Evolutionary conservation across 2,113 vertebrate genomes (phyloP), one percentile per base, ranked within the genome.

Genomic region (Myotis lucifugus): DNA sequence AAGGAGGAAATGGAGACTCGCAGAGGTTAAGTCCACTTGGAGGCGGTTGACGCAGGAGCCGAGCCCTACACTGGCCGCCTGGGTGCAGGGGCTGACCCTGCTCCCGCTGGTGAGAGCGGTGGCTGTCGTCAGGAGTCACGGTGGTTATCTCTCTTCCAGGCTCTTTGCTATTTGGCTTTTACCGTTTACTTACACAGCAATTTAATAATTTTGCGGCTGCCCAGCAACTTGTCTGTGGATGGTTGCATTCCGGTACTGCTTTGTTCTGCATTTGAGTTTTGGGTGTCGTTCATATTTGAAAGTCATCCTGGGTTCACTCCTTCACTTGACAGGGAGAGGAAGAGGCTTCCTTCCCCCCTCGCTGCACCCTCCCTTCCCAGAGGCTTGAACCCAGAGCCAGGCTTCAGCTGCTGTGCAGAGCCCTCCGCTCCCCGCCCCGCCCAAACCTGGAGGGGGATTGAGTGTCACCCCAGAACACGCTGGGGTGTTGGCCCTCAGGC

Each of bases 231-330:
- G 32, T 32, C 64, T 52, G 1, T 11, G n/a, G 13, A 23, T 32
- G 3, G 72, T 72, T 78, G 87, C 82, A 34, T 90, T 56, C 73
- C 27, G 17, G 56, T 59, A 32, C 17, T 82, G 29, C 14, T 86
- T 66, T 88, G 37, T 90, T 85, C 40, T 94, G 2, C 76, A n/a
- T 94, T 82, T 94, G 69, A 67, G 19, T 81, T 74, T 78, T 66
- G 14, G 37, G 23, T 84, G 23, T 89, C 32, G 18, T 46, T 74
- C 50, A 0, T 61, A 25, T 73, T 88, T 73, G 59, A 61, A 95
- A 87, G 40, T 32, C 40, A 13, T 6, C 25, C 27, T 72, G 21
- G 21, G 56, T 27, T 61, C 42, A 50, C 42, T 70, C 48, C 37
- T 54, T 69, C 29, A 79, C 91, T 54, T 81, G 72, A 78, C 32